A percentile compares a stretch with the other conserved stretches of the same genome.
phyloP scores from a whole-genome alignment of 2,113 vertebrate species.

The Regulus satrapa region DNA sequence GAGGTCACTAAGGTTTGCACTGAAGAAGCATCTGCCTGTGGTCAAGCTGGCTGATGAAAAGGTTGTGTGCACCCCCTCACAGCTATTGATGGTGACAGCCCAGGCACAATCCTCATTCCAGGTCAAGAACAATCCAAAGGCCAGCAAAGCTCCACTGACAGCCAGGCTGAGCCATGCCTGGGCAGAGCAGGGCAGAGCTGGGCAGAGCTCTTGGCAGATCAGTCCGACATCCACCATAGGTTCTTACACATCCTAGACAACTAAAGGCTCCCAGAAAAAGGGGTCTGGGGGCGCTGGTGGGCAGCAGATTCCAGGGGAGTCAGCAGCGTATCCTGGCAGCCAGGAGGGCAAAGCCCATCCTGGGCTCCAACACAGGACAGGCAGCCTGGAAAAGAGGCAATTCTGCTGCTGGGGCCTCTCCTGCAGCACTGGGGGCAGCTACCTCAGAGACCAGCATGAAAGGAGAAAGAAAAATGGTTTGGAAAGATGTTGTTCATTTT shows the following conservation, averaged over 20 bases:
- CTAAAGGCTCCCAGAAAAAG: neutral
- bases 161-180: neutral
- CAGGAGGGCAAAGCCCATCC: neutral
- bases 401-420: neutral
- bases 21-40: conserved; percentile 14
- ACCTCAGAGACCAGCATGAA: fast-evolving
- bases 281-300: neutral
- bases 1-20: neutral
- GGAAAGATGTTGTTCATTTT: neutral
- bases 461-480: neutral
- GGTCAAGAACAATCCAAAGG: neutral
- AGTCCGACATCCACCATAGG: neutral
- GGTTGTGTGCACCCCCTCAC: neutral
- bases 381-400: neutral
- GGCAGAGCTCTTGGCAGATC: neutral
- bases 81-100: neutral
- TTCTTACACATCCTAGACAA: neutral
- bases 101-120: neutral
- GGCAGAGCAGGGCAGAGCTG: neutral
- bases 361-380: too few relatives aligned
- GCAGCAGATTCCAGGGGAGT: neutral
- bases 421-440: neutral
- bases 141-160: neutral
- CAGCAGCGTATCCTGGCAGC: neutral
- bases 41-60: neutral